Base-by-base conservation (phyloP, 2,888 invertebrate genomes). In the Uloborus plumipes region DNA sequence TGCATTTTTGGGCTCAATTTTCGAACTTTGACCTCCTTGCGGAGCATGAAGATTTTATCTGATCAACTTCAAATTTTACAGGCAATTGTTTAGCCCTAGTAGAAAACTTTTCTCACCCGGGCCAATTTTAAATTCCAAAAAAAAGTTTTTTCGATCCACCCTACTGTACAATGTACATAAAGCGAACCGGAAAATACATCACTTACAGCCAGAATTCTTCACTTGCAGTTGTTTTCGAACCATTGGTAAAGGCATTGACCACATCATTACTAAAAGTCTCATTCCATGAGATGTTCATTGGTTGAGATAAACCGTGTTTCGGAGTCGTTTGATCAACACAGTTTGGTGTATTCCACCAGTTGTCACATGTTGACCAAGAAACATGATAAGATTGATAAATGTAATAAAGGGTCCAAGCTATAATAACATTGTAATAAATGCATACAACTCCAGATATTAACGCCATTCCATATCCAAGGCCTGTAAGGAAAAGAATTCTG, bases 391-490 rank as follows among this genome's bases (percentile, higher is more conserved):
- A 90, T 53, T 86, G 86, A 90, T 97, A 95, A 91, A 99, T 95
- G 89, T 99, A 99, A 90, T 97, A 98, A 86, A 98, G 94, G 0
- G 98, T 98, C 99, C 99, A 99, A 1, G 98, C 96, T 84, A 99
- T 92, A 86, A 99, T 97, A 18, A 99, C 97, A 87, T 99, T 99
- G 91, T 99, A 99, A 91, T 98, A 99, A 74, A 97, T 94, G 89
- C 99, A 99, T 93, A 99, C 95, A 98, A 99, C 99, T 89, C 97
- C 98, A 0, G 98, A 98, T 96, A 98, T 98, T 9, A 99, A 96
- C 0, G 97, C 97, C 0, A 99, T 97, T 2, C 98, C 98, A 89
- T 98, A 99, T 0, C 99, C 99, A 87, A 99, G 98, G 86, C 99
- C 97, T 97, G 88, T 15, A 88, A 85, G 39, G 26, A 18, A 51